These are phyloP conservation scores for Cryptocephalus primarius DNA, from an alignment of 2,888 invertebrate genomes.

Conservation along the genomic window DNA sequence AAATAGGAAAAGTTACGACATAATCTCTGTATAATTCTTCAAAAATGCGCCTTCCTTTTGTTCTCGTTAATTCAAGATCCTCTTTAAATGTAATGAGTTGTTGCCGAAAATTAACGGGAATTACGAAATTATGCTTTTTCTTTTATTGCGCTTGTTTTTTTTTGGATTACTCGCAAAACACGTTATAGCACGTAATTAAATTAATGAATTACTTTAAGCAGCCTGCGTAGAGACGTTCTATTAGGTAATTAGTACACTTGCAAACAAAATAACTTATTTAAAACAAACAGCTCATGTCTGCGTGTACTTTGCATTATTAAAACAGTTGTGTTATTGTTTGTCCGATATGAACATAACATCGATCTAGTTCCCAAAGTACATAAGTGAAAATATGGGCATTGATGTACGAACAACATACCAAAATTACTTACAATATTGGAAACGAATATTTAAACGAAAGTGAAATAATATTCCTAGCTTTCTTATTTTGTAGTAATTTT, in stretches of 20 bases:
- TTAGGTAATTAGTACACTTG: not conserved
- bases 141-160: slow-evolving; percentile 10
- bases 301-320: slow-evolving; percentile 3
- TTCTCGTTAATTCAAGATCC: not conserved
- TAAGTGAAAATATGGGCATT: too few species aligned
- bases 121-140: slow-evolving; percentile 16
- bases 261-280: not conserved
- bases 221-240: slow-evolving; percentile 2
- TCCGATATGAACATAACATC: not conserved
- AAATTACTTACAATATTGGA: too few species aligned
- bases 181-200: slow-evolving; percentile 3
- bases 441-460: too few species aligned
- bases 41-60: not conserved
- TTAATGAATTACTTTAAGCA: slow-evolving; percentile 5
- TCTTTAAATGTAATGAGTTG: slow-evolving; percentile 1
- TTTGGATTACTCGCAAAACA: slow-evolving; percentile 8
- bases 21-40: not conserved
- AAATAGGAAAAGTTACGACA: not conserved
- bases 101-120: slow-evolving; percentile 17
- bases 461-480: too few species aligned
- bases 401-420: too few species aligned
- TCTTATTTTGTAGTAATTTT: too few species aligned
- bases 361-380: not conserved
- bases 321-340: not conserved
- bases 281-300: slow-evolving; percentile 2